These are phyloP conservation scores for Lordiphosa mommai DNA, from an alignment of 1,140 invertebrate genomes.

Conservation along the genomic window DNA sequence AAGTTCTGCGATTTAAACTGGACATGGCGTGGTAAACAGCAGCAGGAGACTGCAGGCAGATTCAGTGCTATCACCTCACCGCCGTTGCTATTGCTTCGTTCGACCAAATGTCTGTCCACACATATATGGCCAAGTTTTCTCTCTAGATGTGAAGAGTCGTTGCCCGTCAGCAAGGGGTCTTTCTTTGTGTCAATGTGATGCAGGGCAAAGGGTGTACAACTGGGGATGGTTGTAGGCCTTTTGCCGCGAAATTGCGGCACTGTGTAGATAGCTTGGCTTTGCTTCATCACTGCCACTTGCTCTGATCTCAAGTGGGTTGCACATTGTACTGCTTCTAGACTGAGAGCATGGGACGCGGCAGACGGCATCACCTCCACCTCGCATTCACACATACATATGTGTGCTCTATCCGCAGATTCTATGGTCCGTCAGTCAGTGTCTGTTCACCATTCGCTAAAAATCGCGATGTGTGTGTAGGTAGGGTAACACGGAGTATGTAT, in stretches of 20 bases:
- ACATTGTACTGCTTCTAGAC: conserved; percentile 35
- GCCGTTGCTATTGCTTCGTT: conserved; percentile 12
- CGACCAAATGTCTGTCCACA: conserved; percentile 35
- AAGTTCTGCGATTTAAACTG: conserved; percentile 55
- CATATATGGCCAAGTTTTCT: conserved; percentile 61
- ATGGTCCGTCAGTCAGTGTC: conserved; percentile 50
- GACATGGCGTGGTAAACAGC: conserved; percentile 60
- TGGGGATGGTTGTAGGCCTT: conserved; percentile 7
- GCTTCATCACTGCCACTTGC: conserved; percentile 51
- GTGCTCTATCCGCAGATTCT: conserved; percentile 26
- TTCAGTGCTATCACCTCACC: conserved; percentile 16
- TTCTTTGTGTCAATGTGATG: conserved; percentile 56
- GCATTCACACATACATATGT: conserved; percentile 18
- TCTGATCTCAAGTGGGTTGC: conserved; percentile 70
- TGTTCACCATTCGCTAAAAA: conserved; percentile 46
- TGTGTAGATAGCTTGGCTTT: conserved; percentile 20
- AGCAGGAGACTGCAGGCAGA: conserved; percentile 24
- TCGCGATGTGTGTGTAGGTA: conserved; percentile 34
- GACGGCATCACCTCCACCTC: conserved; percentile 26
- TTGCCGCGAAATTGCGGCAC: conserved; percentile 46
- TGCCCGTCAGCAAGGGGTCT: conserved; percentile 57
- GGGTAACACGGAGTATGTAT: conserved; percentile 12
- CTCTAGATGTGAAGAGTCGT: conserved; percentile 47
- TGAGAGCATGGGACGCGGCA: conserved; percentile 9
- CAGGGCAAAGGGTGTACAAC: conserved; percentile 18